Base-by-base conservation (phyloP, 2,888 invertebrate genomes). In the Parascotia fuliginaria region DNA sequence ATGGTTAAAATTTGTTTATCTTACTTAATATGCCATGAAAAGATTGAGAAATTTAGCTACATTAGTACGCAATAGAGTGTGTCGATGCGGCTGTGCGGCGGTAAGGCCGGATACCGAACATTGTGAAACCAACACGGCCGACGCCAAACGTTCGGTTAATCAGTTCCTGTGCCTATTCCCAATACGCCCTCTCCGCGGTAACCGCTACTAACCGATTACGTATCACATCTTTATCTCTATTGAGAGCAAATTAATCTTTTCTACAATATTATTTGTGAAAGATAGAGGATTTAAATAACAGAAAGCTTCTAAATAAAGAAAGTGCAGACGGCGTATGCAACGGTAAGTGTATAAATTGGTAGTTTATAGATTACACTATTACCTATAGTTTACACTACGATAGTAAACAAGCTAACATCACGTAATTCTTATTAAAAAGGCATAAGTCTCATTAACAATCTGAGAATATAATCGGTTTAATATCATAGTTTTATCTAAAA, bases 81-180 rank as follows among this genome's bases (percentile, higher is more conserved):
- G 60, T 50, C 54, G 47, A 55, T 36, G 42, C 49, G 58, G 47
- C 52, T 50, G 63, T 60, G 61, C 64, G 63, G 54, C 62, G 65
- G 66, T 66, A 66, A 60, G 52, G 38, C 63, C 73, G 76, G 71
- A 76, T 52, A 62, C 54, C 55, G 32, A 55, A 46, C 52, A 63
- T 56, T 68, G 65, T 50, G 57, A 41, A 55, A 59, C 47, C 42
- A 49, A 32, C 51, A 31, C 43, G 38, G 38, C 48, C 19, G 49
- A 36, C 34, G 45, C 36, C 47, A 1, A 40, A 41, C 55, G 52
- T 53, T 46, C 51, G 44, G 55, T 57, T 68, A 75, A 77, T 79
- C 69, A 73, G 67, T 67, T 70, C 63, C 67, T 57, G 55, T 44
- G 55, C 42, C 42, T 54, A 57, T 60, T 15, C n/a, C 44, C 24